Evolutionary conservation across 2,113 vertebrate species (phyloP).

Genomic region (Barnardius zonarius): DNA sequence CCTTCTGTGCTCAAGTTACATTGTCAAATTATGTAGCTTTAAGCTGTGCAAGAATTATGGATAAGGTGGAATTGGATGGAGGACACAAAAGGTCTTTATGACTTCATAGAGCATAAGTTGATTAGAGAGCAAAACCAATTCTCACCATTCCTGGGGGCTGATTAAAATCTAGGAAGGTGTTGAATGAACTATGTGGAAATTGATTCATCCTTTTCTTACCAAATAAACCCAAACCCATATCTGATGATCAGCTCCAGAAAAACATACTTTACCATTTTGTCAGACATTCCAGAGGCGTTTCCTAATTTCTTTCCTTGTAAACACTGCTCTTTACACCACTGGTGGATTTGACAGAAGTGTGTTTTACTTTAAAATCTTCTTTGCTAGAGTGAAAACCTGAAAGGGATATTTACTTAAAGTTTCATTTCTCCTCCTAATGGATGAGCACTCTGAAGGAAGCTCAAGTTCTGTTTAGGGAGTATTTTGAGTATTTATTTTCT

Average conservation of each 20-base stretch:
- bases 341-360: slow-evolving; percentile 15
- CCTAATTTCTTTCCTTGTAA: background rate
- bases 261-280: background rate
- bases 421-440: background rate
- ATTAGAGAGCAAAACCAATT: background rate
- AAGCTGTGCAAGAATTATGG: background rate
- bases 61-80: background rate
- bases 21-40: background rate
- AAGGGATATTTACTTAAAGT: slow-evolving; percentile 39
- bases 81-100: background rate
- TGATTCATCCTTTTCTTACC: background rate
- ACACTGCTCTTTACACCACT: background rate
- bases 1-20: background rate
- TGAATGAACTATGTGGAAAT: background rate
- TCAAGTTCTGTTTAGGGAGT: slow-evolving; percentile 51
- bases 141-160: background rate
- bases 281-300: background rate
- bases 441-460: slow-evolving; percentile 38
- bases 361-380: slow-evolving; percentile 49
- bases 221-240: background rate
- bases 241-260: background rate
- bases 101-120: background rate
- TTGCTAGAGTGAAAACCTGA: slow-evolving; percentile 40
- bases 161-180: background rate
- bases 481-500: slow-evolving; percentile 56